Conservation (phyloP, 2,888 invertebrate species). For the Xestia ashworthii region DNA sequence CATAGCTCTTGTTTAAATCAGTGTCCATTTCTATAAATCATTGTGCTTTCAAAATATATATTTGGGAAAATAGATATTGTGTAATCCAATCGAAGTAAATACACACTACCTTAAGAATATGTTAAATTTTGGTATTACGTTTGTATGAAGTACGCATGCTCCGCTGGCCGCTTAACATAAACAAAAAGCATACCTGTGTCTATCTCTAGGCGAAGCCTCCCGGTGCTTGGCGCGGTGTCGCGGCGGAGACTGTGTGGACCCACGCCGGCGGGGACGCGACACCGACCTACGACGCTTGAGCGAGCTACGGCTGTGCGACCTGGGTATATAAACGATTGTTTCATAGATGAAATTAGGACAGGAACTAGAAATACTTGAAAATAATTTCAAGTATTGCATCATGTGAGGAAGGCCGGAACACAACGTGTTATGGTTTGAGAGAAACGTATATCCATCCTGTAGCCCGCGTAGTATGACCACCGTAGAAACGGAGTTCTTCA, state of each 20-base stretch:
- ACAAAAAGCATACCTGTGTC: slow-evolving; percentile 74
- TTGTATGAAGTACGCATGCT: too few relatives aligned
- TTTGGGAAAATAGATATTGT: too few relatives aligned
- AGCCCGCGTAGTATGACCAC: too few relatives aligned
- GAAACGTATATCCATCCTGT: neutral
- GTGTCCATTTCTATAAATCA: too few relatives aligned
- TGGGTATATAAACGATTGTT: slow-evolving; percentile 38
- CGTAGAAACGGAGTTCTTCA: too few relatives aligned
- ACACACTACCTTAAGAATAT: too few relatives aligned
- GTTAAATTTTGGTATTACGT: too few relatives aligned
- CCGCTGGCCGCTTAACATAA: neutral
- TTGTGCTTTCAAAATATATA: too few relatives aligned
- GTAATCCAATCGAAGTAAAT: too few relatives aligned
- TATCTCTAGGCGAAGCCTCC: slow-evolving; percentile 73
- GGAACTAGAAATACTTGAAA: neutral
- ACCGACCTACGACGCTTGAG: slow-evolving; percentile 91
- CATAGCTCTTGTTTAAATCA: too few relatives aligned
- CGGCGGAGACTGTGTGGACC: slow-evolving; percentile 84
- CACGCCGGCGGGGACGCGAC: slow-evolving; percentile 87
- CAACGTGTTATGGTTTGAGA: neutral
- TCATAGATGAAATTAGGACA: too few relatives aligned
- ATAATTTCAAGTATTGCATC: neutral
- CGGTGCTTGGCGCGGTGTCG: slow-evolving; percentile 81
- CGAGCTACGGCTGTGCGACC: slow-evolving; percentile 92
- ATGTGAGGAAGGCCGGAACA: neutral